Base-by-base conservation (phyloP, 1,140 invertebrate species). In the Hylaeus volcanicus region DNA sequence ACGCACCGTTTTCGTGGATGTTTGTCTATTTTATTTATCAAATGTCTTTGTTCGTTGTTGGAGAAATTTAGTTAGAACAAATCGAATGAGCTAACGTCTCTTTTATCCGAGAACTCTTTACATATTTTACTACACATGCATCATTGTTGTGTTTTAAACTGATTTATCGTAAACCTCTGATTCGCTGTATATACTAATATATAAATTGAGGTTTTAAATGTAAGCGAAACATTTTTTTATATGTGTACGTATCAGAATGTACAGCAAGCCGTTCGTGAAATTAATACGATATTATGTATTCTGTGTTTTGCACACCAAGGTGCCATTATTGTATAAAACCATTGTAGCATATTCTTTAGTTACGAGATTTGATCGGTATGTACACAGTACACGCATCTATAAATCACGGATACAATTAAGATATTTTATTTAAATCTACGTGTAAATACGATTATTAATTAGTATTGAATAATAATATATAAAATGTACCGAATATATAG, bases 401-500 rank as follows among this genome's bases (percentile, higher is more conserved):
- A 71, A 26, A 14, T 71, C 8, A 78, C 53, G 26, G 2, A 39
- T 51, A 71, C 8, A 51, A 26, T 11, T 48, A 70, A 11, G 1
- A 58, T n/a, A 43, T 48, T 76, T 53, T 39, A 56, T 26, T 9
- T 74, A 74, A 43, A 6, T 37, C n/a, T 61, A 12, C 37, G n/a
- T 81, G 73, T 81, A 81, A 75, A 75, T 81, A 69, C 12, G 45
- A 14, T 56, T 68, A 51, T 43, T 11, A 71, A 65, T 56, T 66
- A 56, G 15, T 60, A 11, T 71, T 45, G 51, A 68, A 68, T n/a
- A 74, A 48, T 41, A 65, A 78, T 61, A 61, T 56, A 71, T 68
- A 69, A 70, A 79, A 68, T 80, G 66, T 41, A 83, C 66, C 61
- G 76, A 83, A 83, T 83, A 73, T 74, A 77, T 56, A 51, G 58